phyloP scores from a whole-genome alignment of 1,140 invertebrate genomes.

The Tribolium madens region DNA sequence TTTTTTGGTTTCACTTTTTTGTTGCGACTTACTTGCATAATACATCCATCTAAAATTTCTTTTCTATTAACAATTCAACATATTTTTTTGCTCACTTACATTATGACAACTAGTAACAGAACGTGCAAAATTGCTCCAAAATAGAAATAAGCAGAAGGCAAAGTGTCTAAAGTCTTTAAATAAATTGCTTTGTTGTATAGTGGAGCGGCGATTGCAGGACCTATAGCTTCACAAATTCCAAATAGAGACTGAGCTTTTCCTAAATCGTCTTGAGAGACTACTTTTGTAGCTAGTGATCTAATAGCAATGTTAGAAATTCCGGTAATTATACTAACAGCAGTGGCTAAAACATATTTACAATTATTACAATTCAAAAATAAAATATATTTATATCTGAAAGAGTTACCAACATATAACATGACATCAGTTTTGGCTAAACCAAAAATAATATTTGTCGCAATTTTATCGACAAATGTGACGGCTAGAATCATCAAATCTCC shows the following conservation, averaged over 20 bases:
- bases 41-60: slow-evolving; percentile 10
- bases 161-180: slow-evolving; percentile 63
- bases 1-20: neutral
- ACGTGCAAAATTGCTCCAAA: slow-evolving; percentile 63
- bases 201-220: slow-evolving; percentile 67
- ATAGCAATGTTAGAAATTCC: slow-evolving; percentile 69
- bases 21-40: neutral
- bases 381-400: neutral
- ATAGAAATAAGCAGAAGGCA: slow-evolving; percentile 67
- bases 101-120: slow-evolving; percentile 30
- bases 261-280: slow-evolving; percentile 69
- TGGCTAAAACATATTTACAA: slow-evolving; percentile 51
- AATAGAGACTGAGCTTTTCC: slow-evolving; percentile 72
- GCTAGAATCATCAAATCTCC: slow-evolving; percentile 59
- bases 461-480: slow-evolving; percentile 61
- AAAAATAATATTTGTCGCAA: slow-evolving; percentile 58
- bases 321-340: slow-evolving; percentile 69
- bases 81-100: slow-evolving; percentile 4
- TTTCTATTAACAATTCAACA: neutral
- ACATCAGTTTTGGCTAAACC: slow-evolving; percentile 51
- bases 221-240: slow-evolving; percentile 68
- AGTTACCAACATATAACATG: slow-evolving; percentile 62
- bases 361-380: neutral
- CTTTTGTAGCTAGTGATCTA: slow-evolving; percentile 71
- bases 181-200: slow-evolving; percentile 68